Conservation (phyloP, 2,797 vertebrate species). For the Lepilemur septentrionalis region DNA sequence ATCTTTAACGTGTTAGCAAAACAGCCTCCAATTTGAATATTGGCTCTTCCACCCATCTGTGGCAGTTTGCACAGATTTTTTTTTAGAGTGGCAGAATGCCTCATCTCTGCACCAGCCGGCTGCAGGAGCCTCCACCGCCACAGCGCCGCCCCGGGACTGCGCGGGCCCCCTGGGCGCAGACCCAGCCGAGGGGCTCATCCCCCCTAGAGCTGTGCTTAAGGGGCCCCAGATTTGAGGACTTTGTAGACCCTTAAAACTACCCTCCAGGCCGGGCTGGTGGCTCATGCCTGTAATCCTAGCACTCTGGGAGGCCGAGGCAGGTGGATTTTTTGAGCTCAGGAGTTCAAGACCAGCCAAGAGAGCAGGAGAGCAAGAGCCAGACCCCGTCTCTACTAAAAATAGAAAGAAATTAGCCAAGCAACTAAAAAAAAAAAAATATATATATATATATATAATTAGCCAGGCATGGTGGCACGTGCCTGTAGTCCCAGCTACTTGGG, state of each 20-base stretch:
- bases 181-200: neutral
- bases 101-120: neutral
- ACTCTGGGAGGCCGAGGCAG: too few species aligned
- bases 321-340: too few species aligned
- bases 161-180: neutral
- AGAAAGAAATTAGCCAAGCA: too few species aligned
- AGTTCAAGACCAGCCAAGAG: too few species aligned
- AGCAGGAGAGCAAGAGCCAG: too few species aligned
- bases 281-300: too few species aligned
- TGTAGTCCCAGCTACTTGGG: too few species aligned
- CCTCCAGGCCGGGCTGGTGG: too few species aligned
- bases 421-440: too few species aligned
- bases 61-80: constrained; percentile 45
- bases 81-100: constrained; percentile 39
- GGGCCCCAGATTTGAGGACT: neutral
- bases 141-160: neutral
- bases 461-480: too few species aligned
- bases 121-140: neutral
- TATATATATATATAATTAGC: too few species aligned
- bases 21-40: constrained; percentile 64
- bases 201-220: neutral
- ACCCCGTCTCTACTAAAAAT: too few species aligned
- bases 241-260: neutral
- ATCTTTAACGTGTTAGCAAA: constrained; percentile 70
- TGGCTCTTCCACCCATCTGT: constrained; percentile 69